A percentile compares a stretch with the other conserved stretches of the same genome.
Conservation (phyloP, 1,140 invertebrate species). For the Listronotus oregonensis region DNA sequence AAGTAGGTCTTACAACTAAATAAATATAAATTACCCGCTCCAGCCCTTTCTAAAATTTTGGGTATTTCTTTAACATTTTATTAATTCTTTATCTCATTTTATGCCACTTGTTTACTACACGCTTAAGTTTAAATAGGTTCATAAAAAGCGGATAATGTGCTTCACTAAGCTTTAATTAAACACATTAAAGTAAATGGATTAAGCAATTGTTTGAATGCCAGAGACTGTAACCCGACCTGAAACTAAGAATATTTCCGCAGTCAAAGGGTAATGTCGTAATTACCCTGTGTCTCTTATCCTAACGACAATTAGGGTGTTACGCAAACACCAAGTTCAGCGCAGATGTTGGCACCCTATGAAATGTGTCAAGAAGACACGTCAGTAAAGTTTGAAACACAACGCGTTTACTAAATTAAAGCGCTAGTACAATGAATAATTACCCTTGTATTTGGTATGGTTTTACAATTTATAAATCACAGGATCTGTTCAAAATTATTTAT, state of each 20-base stretch:
- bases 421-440: slow-evolving; percentile 28
- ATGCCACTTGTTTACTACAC: slow-evolving; percentile 15
- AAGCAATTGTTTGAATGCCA: slow-evolving; percentile 33
- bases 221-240: slow-evolving; percentile 17
- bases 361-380: slow-evolving; percentile 32
- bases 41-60: no score
- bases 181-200: slow-evolving; percentile 28
- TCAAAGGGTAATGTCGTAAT: slow-evolving; percentile 31
- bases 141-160: slow-evolving; percentile 14
- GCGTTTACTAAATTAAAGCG: slow-evolving; percentile 23
- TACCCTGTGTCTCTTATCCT: slow-evolving; percentile 32
- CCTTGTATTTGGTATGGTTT: slow-evolving; percentile 13
- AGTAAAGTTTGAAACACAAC: slow-evolving; percentile 20
- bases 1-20: no score
- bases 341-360: slow-evolving; percentile 35
- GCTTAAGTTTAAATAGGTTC: slow-evolving; percentile 16
- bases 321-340: slow-evolving; percentile 33
- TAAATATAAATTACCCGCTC: no score
- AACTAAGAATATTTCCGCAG: slow-evolving; percentile 31
- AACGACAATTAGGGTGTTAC: slow-evolving; percentile 34
- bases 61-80: no score
- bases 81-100: slow-evolving; percentile 1
- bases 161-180: slow-evolving; percentile 28
- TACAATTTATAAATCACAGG: no score
- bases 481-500: no score